phyloP scores from a whole-genome alignment of 1,140 invertebrate genomes.

The Drosophila sturtevanti region DNA sequence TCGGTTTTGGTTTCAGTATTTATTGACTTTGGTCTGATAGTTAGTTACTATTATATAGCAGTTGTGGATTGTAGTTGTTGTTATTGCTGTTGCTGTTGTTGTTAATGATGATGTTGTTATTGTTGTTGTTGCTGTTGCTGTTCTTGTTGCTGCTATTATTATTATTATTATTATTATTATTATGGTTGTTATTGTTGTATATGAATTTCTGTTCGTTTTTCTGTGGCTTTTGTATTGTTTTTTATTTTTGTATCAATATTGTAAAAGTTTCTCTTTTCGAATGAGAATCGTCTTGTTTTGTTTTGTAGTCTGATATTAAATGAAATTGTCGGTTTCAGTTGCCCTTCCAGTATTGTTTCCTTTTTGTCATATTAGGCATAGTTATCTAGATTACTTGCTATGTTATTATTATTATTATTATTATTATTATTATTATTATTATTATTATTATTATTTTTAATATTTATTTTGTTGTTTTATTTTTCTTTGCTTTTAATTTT shows the following conservation, averaged over 20 bases:
- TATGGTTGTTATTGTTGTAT: slow-evolving; percentile 21
- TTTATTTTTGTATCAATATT: slow-evolving; percentile 37
- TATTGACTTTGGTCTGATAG: too few relatives aligned
- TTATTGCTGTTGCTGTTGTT: too few relatives aligned
- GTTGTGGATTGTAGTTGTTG: too few relatives aligned
- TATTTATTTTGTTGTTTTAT: neutral
- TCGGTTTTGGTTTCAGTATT: too few relatives aligned
- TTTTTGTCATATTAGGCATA: slow-evolving; percentile 52
- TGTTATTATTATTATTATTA: slow-evolving; percentile 14
- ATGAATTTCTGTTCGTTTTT: slow-evolving; percentile 4
- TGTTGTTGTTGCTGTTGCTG: too few relatives aligned
- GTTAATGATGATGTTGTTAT: too few relatives aligned
- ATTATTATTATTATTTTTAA: neutral
- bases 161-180: neutral
- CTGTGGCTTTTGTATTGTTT: slow-evolving; percentile 15
- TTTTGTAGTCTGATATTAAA: slow-evolving; percentile 29
- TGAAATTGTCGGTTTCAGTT: slow-evolving; percentile 36
- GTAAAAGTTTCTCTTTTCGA: slow-evolving; percentile 46
- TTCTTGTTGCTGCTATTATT: neutral
- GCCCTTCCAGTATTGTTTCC: slow-evolving; percentile 11
- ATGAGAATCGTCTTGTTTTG: slow-evolving; percentile 49
- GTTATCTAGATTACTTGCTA: slow-evolving; percentile 57
- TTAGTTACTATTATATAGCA: too few relatives aligned
- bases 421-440: slow-evolving; percentile 25
- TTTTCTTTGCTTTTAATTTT: neutral